Evolutionary conservation across 30 jellyfish, hydroid and myxozoan species (phyloP).

Genomic region (Cassiopea andromeda): DNA sequence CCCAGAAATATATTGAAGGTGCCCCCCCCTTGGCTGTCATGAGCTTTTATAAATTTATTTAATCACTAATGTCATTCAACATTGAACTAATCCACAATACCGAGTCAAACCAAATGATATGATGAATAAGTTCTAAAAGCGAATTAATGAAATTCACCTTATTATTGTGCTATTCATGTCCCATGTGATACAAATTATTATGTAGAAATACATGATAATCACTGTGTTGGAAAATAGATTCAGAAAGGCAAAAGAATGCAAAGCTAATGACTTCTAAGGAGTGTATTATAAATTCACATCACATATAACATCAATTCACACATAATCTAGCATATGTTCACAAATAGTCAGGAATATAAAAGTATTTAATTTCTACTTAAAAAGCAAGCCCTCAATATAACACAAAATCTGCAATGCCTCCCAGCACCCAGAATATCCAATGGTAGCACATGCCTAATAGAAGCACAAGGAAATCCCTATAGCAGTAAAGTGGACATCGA

Average conservation of each 20-base stretch:
- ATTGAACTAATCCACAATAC: not conserved
- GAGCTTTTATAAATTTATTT: not conserved
- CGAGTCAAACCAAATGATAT: not conserved
- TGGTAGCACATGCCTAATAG: not conserved
- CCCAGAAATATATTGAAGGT: not conserved
- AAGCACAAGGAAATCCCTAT: not conserved
- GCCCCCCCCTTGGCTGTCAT: not conserved
- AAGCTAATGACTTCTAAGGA: not conserved
- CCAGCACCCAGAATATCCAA: not conserved
- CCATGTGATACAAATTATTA: not conserved
- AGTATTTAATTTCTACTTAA: not conserved
- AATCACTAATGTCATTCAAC: not conserved
- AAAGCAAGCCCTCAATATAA: not conserved
- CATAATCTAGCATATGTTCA: not conserved
- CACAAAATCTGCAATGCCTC: not conserved
- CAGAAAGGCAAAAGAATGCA: not conserved
- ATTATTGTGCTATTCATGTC: not conserved
- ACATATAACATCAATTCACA: not conserved
- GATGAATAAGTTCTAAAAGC: not conserved
- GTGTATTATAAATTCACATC: not conserved
- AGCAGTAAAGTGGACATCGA: not conserved
- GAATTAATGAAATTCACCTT: not conserved
- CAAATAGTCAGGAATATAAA: not conserved
- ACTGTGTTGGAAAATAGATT: not conserved
- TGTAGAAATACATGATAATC: not conserved